These are phyloP conservation scores for Bombus waltoni DNA, from an alignment of 1,140 invertebrate genomes.

Conservation along the genomic window DNA sequence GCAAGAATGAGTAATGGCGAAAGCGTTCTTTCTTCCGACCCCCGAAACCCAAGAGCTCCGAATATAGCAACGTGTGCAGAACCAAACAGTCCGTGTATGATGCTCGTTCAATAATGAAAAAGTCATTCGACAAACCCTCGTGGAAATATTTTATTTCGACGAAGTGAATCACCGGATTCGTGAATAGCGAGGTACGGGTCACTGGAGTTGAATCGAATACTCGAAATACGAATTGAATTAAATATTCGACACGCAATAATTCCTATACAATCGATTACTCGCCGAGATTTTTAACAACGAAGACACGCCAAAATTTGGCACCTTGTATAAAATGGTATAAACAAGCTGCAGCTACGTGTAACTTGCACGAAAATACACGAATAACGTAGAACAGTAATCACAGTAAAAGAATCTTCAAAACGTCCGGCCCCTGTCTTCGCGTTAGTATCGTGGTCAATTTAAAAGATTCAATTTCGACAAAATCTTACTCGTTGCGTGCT, in stretches of 20 bases:
- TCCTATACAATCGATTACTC: background rate
- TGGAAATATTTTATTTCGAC: background rate
- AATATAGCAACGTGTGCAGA: conserved; percentile 46
- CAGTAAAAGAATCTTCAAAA: too few relatives aligned
- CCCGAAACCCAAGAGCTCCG: conserved; percentile 44
- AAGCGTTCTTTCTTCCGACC: conserved; percentile 45
- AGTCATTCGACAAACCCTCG: background rate
- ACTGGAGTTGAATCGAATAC: background rate
- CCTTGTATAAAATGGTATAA: too few relatives aligned
- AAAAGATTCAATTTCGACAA: too few relatives aligned
- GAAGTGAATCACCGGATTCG: background rate
- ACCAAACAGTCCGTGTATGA: conserved; percentile 35
- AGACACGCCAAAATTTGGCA: too few relatives aligned
- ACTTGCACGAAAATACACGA: background rate
- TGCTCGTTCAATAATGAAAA: conserved; percentile 5
- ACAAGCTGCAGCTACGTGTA: too few relatives aligned
- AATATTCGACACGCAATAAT: background rate
- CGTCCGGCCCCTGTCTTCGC: too few relatives aligned
- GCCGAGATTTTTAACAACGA: background rate
- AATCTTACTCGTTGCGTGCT: too few relatives aligned
- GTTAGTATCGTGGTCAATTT: too few relatives aligned
- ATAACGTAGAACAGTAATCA: background rate
- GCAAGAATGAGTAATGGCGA: conserved; percentile 69
- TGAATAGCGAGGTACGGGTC: background rate
- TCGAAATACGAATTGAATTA: background rate